Base-by-base conservation (phyloP, 2,113 vertebrate genomes). In the Cryptoleucopteryx plumbea region DNA sequence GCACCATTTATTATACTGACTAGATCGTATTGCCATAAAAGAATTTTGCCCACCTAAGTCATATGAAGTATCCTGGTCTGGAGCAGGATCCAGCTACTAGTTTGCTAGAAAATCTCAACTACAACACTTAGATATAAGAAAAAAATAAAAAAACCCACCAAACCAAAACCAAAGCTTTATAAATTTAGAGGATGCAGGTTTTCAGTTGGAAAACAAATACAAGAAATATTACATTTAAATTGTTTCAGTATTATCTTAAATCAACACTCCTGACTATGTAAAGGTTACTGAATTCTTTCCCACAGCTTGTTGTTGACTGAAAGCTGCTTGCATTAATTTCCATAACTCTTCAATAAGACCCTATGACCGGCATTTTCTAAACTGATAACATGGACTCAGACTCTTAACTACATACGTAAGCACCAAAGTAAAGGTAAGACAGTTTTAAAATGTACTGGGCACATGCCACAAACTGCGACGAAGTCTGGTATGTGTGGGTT, bases 401-500 rank as follows among this genome's bases (percentile, higher is more conserved):
- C 27, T 22, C 15, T 25, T 43, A 26, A 29, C 18, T 61, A 52
- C 2, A 26, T 32, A 27, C 0, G 3, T 6, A 48, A 77, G 8
- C 22, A 65, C 2, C 21, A 47, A 91, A 91, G 0, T 17, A 52
- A 53, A 78, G 6, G 3, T 34, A 32, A 61, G 40, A 18, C 1
- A 12, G 45, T 48, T 90, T 58, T 50, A 20, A 40, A 13, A 40
- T 1, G 3, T 32, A 5, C 16, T 53, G 27, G 32, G 19, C 10
- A 66, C 5, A 26, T 42, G 23, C 17, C 16, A 70, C 1, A 2
- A 16, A 56, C 36, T 7, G 2, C 2, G 38, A 34, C 15, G 21
- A 32, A 18, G 1, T 43, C 38, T 47, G 26, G 5, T 17, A 42
- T 0, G 1, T 8, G 16, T 26, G 29, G 8, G 3, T 16, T 40